Conservation (phyloP, 2,888 invertebrate genomes). For the Perizoma flavofasciatum region DNA sequence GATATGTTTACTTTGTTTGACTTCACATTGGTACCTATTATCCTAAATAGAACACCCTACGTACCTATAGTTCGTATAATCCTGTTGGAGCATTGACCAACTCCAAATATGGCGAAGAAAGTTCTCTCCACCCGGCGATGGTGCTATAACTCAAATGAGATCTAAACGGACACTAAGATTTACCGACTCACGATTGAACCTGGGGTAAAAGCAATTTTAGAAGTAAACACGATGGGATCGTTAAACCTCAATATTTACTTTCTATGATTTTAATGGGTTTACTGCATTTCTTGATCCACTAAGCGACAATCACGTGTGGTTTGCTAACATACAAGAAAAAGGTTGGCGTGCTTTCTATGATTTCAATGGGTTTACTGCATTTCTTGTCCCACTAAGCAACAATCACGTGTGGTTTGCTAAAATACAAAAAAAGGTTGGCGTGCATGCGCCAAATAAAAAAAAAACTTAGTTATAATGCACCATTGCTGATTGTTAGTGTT, state of each 20-base stretch:
- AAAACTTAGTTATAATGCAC: too few species aligned
- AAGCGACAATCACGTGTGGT: too few species aligned
- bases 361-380: slow-evolving; percentile 1
- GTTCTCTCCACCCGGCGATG: slow-evolving; percentile 49
- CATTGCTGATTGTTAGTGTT: too few species aligned
- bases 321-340: too few species aligned
- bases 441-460: too few species aligned
- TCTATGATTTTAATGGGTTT: slow-evolving; percentile 11
- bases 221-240: slow-evolving; percentile 20
- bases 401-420: too few species aligned
- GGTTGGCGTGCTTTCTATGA: slow-evolving; percentile 20
- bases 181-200: slow-evolving; percentile 49
- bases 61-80: background rate
- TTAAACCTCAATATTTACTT: slow-evolving; percentile 10
- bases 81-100: slow-evolving; percentile 54
- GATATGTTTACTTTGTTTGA: too few species aligned
- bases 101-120: slow-evolving; percentile 75
- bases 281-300: too few species aligned
- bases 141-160: slow-evolving; percentile 64
- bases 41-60: too few species aligned
- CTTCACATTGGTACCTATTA: too few species aligned
- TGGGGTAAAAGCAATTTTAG: slow-evolving; percentile 21
- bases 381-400: too few species aligned
- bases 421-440: too few species aligned
- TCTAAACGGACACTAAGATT: slow-evolving; percentile 64